Evolutionary conservation across 2,113 vertebrate species (phyloP).

Genomic region (Megalops atlanticus): DNA sequence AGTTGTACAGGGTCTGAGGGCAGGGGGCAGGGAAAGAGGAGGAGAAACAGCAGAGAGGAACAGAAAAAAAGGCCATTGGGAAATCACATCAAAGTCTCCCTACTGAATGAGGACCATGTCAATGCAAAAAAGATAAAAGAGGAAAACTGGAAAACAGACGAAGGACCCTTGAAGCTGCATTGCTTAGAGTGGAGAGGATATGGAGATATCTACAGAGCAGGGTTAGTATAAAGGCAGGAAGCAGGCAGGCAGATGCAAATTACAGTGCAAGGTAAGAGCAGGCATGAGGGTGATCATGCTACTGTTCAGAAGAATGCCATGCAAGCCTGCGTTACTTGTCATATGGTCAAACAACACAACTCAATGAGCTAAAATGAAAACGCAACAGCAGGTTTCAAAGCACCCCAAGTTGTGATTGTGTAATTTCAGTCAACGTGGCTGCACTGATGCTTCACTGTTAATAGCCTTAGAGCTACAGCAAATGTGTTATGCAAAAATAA

Average conservation of each 20-base stretch:
- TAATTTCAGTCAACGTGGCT: neutral
- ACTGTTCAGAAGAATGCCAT: conserved; percentile 5
- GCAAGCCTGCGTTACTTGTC: conserved; percentile 11
- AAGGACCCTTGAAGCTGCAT: too few species aligned
- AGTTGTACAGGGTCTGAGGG: neutral
- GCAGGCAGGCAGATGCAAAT: neutral
- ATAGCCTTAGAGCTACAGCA: neutral
- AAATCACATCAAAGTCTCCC: neutral
- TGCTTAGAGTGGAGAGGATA: neutral
- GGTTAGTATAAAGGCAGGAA: neutral
- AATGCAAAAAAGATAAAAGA: neutral
- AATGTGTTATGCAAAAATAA: conserved; percentile 14
- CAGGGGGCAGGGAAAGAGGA: neutral
- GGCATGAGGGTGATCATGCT: neutral
- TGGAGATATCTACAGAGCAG: neutral
- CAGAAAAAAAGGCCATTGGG: neutral
- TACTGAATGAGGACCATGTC: neutral
- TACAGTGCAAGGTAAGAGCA: neutral
- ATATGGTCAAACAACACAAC: conserved; percentile 4
- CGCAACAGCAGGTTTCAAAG: neutral
- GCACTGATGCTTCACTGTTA: neutral
- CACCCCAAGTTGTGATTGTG: neutral
- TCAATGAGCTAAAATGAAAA: conserved; percentile 4
- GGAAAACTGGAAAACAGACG: neutral
- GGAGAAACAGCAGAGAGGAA: neutral